Conservation (phyloP, 2,888 invertebrate species). For the Apodemia zela region DNA sequence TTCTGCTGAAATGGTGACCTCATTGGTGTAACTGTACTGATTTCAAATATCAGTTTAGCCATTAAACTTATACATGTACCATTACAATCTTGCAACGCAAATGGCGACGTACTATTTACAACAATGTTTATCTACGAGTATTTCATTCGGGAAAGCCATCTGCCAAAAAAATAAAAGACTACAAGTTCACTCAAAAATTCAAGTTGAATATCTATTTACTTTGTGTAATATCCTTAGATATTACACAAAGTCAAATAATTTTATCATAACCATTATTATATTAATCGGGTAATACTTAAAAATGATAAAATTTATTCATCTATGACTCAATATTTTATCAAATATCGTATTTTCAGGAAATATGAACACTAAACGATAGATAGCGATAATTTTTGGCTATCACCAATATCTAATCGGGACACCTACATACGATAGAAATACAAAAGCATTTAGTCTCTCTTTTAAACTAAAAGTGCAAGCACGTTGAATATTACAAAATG, state of each 20-base stretch:
- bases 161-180: no score
- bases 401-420: slow-evolving; percentile 6
- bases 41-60: no score
- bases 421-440: background rate
- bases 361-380: background rate
- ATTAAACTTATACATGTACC: no score
- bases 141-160: no score
- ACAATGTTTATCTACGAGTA: no score
- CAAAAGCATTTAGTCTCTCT: slow-evolving; percentile 3
- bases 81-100: no score
- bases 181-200: background rate
- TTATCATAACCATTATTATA: background rate
- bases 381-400: slow-evolving; percentile 3
- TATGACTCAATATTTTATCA: background rate
- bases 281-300: background rate
- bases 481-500: slow-evolving; percentile 24
- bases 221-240: no score
- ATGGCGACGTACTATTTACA: no score
- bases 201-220: no score
- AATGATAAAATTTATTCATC: background rate
- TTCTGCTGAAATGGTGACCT: no score
- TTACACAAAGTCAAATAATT: background rate
- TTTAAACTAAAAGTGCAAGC: slow-evolving; percentile 11
- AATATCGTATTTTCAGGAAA: background rate
- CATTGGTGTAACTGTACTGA: no score